Percentiles rank a stretch among this genome's conserved stretches.
phyloP scores from a whole-genome alignment of 2,888 invertebrate species.

The Plagodis dolabraria region DNA sequence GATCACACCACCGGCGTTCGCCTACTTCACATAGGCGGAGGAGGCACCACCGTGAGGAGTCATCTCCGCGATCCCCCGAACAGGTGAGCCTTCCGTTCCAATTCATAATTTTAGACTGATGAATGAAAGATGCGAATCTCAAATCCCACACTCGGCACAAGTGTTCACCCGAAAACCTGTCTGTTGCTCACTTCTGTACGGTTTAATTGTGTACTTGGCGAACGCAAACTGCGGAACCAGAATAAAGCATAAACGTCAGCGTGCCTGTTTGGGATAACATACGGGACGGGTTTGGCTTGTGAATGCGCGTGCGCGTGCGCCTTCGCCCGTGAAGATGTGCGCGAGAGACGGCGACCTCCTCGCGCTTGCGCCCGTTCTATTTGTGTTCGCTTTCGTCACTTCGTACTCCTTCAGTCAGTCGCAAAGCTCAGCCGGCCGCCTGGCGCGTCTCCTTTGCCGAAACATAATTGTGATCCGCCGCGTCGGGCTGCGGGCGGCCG shows the following conservation, averaged over 20 bases:
- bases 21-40: slow-evolving; percentile 90
- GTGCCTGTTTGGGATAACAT: slow-evolving; percentile 74
- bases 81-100: slow-evolving; percentile 69
- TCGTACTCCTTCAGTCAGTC: slow-evolving; percentile 83
- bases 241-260: slow-evolving; percentile 77
- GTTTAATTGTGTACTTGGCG: slow-evolving; percentile 51
- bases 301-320: slow-evolving; percentile 81
- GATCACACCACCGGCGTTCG: slow-evolving; percentile 93
- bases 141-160: slow-evolving; percentile 64
- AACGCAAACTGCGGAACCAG: slow-evolving; percentile 76
- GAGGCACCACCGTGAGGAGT: slow-evolving; percentile 84
- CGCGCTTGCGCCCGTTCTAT: slow-evolving; percentile 83
- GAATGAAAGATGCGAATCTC: slow-evolving; percentile 43
- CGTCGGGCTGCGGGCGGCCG: slow-evolving; percentile 70
- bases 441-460: slow-evolving; percentile 71
- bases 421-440: slow-evolving; percentile 80
- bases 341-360: slow-evolving; percentile 84
- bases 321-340: slow-evolving; percentile 83
- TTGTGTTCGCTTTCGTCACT: slow-evolving; percentile 84
- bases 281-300: slow-evolving; percentile 80
- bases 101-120: slow-evolving; percentile 30
- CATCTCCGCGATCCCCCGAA: slow-evolving; percentile 77
- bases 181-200: slow-evolving; percentile 43
- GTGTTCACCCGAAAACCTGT: slow-evolving; percentile 78
- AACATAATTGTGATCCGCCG: slow-evolving; percentile 67